phyloP scores from a whole-genome alignment of 2,888 invertebrate genomes.

The Chymomyza fuscimana region DNA sequence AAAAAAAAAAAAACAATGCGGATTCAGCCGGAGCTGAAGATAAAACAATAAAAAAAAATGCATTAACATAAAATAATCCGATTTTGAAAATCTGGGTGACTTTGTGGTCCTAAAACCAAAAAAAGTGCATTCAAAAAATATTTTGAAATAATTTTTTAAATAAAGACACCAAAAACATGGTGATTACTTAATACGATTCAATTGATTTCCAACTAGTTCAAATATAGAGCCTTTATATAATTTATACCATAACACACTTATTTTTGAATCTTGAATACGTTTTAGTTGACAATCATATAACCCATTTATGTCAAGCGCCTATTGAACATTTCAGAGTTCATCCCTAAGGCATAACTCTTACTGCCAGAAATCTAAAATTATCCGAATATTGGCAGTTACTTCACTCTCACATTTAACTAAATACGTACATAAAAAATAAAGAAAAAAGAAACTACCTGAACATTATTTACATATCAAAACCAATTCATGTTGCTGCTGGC shows the following conservation, averaged over 20 bases:
- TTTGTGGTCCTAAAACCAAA: too few species aligned
- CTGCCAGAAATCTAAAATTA: neutral
- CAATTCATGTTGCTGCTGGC: constrained; percentile 22
- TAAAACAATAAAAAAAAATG: too few species aligned
- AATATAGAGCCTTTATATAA: too few species aligned
- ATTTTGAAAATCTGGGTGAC: too few species aligned
- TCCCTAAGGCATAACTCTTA: neutral
- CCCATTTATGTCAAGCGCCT: neutral
- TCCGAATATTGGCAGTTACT: neutral
- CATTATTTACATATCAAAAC: constrained; percentile 63
- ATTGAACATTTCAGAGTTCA: neutral
- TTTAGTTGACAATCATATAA: neutral
- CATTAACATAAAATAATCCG: too few species aligned
- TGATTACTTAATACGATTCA: too few species aligned
- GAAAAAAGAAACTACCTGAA: constrained; percentile 22
- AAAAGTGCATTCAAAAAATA: too few species aligned
- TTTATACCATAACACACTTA: neutral
- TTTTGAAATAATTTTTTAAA: too few species aligned
- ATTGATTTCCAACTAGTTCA: too few species aligned
- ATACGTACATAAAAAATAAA: neutral
- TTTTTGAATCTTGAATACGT: neutral
- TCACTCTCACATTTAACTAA: neutral
- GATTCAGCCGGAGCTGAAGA: too few species aligned
- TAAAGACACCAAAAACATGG: too few species aligned
- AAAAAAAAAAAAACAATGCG: too few species aligned